Evolutionary conservation across 2,888 invertebrate species (phyloP).

Genomic region (Pseudococcus viburni): DNA sequence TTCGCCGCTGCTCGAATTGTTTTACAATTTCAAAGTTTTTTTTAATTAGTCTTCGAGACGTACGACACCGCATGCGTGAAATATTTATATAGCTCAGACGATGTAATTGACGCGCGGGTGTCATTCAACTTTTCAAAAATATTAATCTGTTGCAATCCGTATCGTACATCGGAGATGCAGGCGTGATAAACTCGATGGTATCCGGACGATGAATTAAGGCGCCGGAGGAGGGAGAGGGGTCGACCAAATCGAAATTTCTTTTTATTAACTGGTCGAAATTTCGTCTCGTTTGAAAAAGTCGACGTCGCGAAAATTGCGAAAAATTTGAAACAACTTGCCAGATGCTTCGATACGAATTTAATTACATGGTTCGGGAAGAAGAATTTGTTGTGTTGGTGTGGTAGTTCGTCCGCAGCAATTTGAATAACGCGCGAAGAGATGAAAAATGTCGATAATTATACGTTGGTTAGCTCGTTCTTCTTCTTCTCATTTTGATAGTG

Average conservation of each 20-base stretch:
- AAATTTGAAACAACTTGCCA: background rate
- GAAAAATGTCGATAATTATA: constrained; percentile 53
- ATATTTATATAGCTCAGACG: background rate
- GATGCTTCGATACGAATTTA: background rate
- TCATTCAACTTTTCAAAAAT: background rate
- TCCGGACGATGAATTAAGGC: too few relatives aligned
- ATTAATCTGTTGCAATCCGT: background rate
- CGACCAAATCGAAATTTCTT: background rate
- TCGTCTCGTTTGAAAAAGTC: background rate
- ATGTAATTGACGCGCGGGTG: background rate
- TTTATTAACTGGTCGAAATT: background rate
- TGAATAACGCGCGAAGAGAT: background rate
- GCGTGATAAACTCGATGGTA: too few relatives aligned
- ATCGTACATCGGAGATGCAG: background rate
- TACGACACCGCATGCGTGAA: background rate
- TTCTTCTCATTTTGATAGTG: background rate
- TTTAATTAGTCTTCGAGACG: background rate
- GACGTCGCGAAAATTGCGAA: background rate
- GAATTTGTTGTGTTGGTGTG: background rate
- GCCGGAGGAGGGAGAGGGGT: too few relatives aligned
- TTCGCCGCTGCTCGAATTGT: too few relatives aligned
- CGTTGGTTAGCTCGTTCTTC: background rate
- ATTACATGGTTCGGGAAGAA: background rate
- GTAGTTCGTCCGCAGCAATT: background rate
- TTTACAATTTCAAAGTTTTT: background rate